Evolutionary conservation across 2,888 invertebrate genomes (phyloP).

Genomic region (Xanthia icteritia): DNA sequence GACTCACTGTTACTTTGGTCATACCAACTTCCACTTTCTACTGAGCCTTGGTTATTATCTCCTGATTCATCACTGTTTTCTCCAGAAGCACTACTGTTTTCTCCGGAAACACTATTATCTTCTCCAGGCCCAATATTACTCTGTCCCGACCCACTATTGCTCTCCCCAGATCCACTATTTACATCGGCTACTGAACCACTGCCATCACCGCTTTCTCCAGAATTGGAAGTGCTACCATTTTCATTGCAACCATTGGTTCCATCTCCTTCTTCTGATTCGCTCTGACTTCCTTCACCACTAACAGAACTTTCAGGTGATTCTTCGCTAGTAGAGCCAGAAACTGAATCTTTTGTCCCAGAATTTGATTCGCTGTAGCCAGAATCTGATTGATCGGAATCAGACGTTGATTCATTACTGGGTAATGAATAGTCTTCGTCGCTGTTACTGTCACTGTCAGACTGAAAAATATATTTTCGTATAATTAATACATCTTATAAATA

Average conservation of each 20-base stretch:
- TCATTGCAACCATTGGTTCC: neutral
- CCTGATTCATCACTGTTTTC: neutral
- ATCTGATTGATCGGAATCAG: conserved; percentile 6
- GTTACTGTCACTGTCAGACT: conserved; percentile 2
- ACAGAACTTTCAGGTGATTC: conserved; percentile 1
- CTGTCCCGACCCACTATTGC: neutral
- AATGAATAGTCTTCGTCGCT: neutral
- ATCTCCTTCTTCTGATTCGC: conserved; percentile 4
- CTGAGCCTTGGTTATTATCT: neutral
- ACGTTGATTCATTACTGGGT: conserved; percentile 1
- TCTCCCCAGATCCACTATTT: neutral
- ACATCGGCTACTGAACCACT: neutral
- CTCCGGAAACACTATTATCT: neutral
- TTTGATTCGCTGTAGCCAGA: neutral
- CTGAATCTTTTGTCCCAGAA: conserved; percentile 1
- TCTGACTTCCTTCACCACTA: conserved; percentile 1
- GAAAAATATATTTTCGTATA: neutral
- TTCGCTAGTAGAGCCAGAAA: conserved; percentile 1
- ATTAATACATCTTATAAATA: neutral
- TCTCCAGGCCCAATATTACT: neutral
- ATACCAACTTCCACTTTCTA: neutral
- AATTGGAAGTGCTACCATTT: neutral
- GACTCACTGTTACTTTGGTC: neutral
- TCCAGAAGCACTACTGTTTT: neutral
- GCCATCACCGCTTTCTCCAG: neutral